Base-by-base conservation (phyloP, 1,140 invertebrate genomes). In the Sycobia sp. region DNA sequence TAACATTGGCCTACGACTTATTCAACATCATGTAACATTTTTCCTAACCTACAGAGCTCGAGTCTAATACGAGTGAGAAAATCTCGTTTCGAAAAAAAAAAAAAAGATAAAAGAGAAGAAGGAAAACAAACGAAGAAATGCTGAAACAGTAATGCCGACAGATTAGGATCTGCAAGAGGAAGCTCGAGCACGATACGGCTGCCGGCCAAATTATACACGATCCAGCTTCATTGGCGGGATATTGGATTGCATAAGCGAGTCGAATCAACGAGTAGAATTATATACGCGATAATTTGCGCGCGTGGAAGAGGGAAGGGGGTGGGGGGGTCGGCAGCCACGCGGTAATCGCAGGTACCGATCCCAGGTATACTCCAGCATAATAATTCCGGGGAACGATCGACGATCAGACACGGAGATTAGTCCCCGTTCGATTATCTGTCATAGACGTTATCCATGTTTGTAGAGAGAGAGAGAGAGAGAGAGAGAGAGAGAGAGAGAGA, bases 381-480 rank as follows among this genome's bases (percentile, higher is more conserved):
- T 61, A 47, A 54, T 55, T 47, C 32, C n/a, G 14, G 22, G 20
- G 32, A 62, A 55, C 50, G 50, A 53, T 62, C 50, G 32, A 11
- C 39, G 58, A 62, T 54, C 51, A 47, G 41, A 2, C n/a, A n/a
- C 27, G 29, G 38, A 54, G 59, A 62, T 62, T 62, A 62, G 50
- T n/a, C n/a, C 51, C 27, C 50, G 50, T 55, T 62, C 46, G 59
- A 62, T 62, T 46, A 62, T 62, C 50, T 18, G 50, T 27, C 20
- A n/a, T 41, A 38, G 50, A 54, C 36, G 18, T 50, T 54, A 54
- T 25, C 41, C 49, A 36, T 38, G 20, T 44, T 23, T 27, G 32
- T 14, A 18, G 50, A 16, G 22, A 11, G 59, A 23, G 38, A 51
- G 43, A 16, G 44, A 27, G n/a, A 49, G n/a, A n/a, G n/a, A 18